Percentiles rank a stretch among this genome's conserved stretches.
Evolutionary conservation across 1,140 invertebrate genomes (phyloP).

Genomic region (Riptortus pedestris): DNA sequence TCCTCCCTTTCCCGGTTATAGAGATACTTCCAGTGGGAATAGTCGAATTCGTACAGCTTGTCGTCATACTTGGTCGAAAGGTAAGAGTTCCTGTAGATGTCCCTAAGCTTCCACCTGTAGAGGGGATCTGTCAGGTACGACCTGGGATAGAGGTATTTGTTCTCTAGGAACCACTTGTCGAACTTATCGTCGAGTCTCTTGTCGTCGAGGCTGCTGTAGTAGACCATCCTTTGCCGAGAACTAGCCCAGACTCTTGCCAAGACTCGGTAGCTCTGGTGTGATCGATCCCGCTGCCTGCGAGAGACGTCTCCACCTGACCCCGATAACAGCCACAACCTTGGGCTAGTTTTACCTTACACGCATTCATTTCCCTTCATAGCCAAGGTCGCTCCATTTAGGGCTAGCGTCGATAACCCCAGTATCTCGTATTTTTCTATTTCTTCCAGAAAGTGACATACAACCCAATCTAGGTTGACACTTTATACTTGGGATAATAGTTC

Average conservation of each 20-base stretch:
- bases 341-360: too few relatives aligned
- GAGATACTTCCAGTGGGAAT: slow-evolving; percentile 6
- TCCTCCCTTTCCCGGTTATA: background rate
- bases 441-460: too few relatives aligned
- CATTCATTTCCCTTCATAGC: too few relatives aligned
- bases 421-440: too few relatives aligned
- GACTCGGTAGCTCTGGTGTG: background rate
- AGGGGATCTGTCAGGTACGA: slow-evolving; percentile 6
- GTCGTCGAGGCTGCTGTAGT: background rate
- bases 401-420: too few relatives aligned
- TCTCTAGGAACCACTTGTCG: slow-evolving; percentile 14
- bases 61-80: slow-evolving; percentile 2
- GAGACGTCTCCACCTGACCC: background rate
- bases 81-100: slow-evolving; percentile 12
- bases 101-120: slow-evolving; percentile 8
- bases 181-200: slow-evolving; percentile 9
- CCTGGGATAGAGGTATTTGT: slow-evolving; percentile 14
- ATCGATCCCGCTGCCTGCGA: background rate
- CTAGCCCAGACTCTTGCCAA: background rate
- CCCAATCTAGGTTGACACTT: too few relatives aligned
- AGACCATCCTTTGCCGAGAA: background rate
- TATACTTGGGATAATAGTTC: too few relatives aligned
- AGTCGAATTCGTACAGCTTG: slow-evolving; percentile 3
- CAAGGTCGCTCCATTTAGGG: too few relatives aligned
- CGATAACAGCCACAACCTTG: too few relatives aligned